These are phyloP conservation scores for Cecidostiba fungosa DNA, from an alignment of 2,888 invertebrate genomes.

Conservation along the genomic window DNA sequence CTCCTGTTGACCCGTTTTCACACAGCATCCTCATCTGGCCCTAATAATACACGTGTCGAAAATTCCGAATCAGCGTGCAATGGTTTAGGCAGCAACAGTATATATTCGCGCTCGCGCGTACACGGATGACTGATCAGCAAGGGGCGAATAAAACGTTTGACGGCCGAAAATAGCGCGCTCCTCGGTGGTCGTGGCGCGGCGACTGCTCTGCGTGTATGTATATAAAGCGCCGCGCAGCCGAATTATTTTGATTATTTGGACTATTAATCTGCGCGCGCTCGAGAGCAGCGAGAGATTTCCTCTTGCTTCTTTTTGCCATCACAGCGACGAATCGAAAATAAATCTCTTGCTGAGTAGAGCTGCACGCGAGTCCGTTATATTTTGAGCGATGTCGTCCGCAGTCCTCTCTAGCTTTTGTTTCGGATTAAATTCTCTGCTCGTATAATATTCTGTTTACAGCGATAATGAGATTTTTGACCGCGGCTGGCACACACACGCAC, in stretches of 20 bases:
- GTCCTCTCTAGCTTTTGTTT: conserved; percentile 18
- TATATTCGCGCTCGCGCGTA: not conserved
- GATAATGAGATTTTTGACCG: conserved; percentile 2
- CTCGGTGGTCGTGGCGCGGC: too few species aligned
- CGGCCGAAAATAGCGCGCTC: conserved; percentile 5
- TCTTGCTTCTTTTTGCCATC: not conserved
- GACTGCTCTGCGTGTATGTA: not conserved
- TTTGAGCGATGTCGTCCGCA: conserved; percentile 59
- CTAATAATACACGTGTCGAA: not conserved
- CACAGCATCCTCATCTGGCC: not conserved
- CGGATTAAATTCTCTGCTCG: not conserved
- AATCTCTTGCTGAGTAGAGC: conserved; percentile 41
- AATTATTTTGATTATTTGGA: conserved; percentile 64
- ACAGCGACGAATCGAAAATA: conserved; percentile 53
- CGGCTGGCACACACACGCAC: not conserved
- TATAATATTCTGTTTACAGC: too few species aligned
- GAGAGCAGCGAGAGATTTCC: not conserved
- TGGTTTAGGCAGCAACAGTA: not conserved
- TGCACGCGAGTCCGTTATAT: conserved; percentile 59
- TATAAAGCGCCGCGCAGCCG: not conserved
- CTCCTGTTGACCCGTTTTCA: not conserved
- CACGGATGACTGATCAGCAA: not conserved
- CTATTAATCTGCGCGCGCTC: conserved; percentile 62
- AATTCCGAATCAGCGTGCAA: not conserved
- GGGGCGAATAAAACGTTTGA: conserved; percentile 5